A percentile compares a stretch with the other conserved stretches of the same genome.
These are phyloP conservation scores for Frankliniella intonsa DNA, from an alignment of 2,888 invertebrate species.

Conservation along the genomic window DNA sequence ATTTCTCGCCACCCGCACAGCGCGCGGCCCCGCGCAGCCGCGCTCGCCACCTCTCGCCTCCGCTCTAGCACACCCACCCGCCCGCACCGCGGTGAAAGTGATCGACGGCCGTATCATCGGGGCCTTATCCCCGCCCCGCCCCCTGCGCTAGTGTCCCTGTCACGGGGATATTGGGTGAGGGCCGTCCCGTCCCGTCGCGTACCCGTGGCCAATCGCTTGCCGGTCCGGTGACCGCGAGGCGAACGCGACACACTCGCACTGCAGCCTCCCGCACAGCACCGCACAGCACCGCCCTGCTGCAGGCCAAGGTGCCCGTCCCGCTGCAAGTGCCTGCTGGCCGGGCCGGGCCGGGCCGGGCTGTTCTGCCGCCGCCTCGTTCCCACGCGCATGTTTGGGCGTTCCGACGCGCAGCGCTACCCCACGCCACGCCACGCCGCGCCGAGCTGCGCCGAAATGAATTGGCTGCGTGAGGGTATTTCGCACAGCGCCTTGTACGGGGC, in stretches of 20 bases:
- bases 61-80: too few relatives aligned
- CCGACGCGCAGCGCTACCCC: neutral
- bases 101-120: too few relatives aligned
- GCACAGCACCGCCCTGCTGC: neutral
- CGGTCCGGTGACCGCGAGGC: neutral
- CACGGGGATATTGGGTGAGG: too few relatives aligned
- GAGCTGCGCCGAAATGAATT: neutral
- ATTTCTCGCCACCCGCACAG: too few relatives aligned
- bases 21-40: neutral
- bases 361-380: neutral
- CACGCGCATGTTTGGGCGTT: slow-evolving; percentile 18
- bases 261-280: neutral
- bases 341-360: too few relatives aligned
- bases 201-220: neutral
- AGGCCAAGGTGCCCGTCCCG: neutral
- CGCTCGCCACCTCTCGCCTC: too few relatives aligned
- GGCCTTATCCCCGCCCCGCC: neutral
- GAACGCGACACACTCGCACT: neutral
- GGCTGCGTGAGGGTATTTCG: neutral
- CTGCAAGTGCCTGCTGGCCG: neutral
- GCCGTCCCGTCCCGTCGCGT: too few relatives aligned
- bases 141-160: neutral
- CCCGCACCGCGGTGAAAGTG: neutral
- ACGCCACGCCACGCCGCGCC: slow-evolving; percentile 7
- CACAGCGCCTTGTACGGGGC: neutral